Evolutionary conservation across 2,113 vertebrate genomes (phyloP), one percentile per base, ranked within the genome.

Genomic region (Uropsilus gracilis): DNA sequence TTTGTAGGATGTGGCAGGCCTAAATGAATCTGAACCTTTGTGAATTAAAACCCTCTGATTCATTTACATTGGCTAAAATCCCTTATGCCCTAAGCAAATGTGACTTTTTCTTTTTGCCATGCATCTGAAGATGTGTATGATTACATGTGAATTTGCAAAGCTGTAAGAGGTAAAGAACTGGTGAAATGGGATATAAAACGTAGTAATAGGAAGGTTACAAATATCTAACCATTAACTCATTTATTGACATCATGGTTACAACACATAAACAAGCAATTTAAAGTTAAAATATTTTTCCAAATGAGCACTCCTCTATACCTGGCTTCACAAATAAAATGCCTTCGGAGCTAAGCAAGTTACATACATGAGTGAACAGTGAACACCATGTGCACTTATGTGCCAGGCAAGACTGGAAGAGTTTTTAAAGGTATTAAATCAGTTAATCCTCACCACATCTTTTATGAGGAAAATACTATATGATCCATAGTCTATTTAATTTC

Each of bases 41-140:
- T 97, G 97, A 98, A 98, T 98, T 97, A 98, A 98, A 98, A 95
- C 30, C 59, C 55, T 90, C 82, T 89, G 57, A 96, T 97, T 98
- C 91, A 96, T 94, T 98, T 98, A 94, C n/a, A 91, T 97, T 95
- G 77, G 42, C 50, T 96, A 97, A 97, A 97, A 97, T 96, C 88
- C 69, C 59, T 42, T 66, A 85, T 77, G 69, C n/a, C 88, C 69
- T 96, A 91, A 96, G 24, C 30, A 92, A 97, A 96, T 88, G 44
- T 44, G 17, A 90, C 30, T 0, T 11, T 96, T 95, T 94, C 10
- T 75, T 96, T 63, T 87, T 96, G 20, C 2, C 96, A 89, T 91
- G 73, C 72, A 85, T 71, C 82, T 59, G 30, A 96, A 88, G 71
- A 94, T 94, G 95, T 17, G 82, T 46, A 76, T 2, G 5, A 75